Conservation (phyloP, 2,888 invertebrate species). For the Muschampia plurimacula region DNA sequence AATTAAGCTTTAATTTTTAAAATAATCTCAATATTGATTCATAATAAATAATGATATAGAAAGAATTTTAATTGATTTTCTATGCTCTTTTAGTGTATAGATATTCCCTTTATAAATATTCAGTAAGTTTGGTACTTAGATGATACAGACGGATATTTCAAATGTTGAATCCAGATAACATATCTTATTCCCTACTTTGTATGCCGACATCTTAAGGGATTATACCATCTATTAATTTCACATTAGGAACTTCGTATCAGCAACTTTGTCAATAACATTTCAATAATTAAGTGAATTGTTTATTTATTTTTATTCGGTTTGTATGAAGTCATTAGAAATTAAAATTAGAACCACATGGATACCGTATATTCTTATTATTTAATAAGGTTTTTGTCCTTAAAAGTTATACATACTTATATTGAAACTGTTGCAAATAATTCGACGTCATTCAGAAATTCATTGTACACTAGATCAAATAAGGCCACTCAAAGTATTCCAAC, state of each 20-base stretch:
- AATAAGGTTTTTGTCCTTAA: background rate
- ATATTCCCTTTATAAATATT: conserved; percentile 5
- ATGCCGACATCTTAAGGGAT: conserved; percentile 41
- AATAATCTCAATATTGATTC: background rate
- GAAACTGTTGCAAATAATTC: background rate
- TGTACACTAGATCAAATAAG: conserved; percentile 61
- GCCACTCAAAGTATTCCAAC: conserved; percentile 53
- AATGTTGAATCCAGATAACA: conserved; percentile 21
- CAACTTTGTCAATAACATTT: background rate
- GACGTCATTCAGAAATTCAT: conserved; percentile 9
- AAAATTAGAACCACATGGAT: background rate
- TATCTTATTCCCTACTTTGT: conserved; percentile 5
- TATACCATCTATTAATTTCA: conserved; percentile 45
- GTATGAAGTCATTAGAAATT: background rate
- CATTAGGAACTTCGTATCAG: conserved; percentile 17
- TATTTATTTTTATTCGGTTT: background rate
- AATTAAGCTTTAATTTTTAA: background rate
- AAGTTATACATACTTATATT: background rate
- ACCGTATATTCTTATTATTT: background rate
- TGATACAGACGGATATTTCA: conserved; percentile 23
- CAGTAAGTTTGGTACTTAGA: conserved; percentile 4
- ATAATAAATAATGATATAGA: background rate
- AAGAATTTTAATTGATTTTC: conserved; percentile 3
- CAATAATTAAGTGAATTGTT: background rate
- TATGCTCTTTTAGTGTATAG: background rate